Conservation (phyloP, 2,113 vertebrate species). For the Girardinichthys multiradiatus region DNA sequence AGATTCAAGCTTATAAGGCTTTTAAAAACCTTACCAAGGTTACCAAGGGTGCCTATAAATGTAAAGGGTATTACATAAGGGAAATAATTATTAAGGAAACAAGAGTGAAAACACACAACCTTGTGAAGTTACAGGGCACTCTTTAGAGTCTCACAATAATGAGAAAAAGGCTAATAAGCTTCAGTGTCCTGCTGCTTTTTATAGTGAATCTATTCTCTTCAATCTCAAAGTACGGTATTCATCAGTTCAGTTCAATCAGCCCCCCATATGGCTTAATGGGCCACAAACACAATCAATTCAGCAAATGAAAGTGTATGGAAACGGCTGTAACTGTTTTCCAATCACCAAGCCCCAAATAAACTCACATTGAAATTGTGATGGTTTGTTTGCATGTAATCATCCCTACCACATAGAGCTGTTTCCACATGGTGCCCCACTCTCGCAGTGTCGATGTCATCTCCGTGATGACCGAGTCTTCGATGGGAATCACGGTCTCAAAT, state of each 20-base stretch:
- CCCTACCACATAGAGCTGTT: constrained; percentile 95
- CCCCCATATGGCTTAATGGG: constrained; percentile 64
- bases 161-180: constrained; percentile 55
- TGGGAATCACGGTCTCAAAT: constrained; percentile 96
- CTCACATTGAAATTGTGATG: not conserved
- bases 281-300: constrained; percentile 59
- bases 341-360: constrained; percentile 36
- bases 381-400: not conserved
- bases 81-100: no score
- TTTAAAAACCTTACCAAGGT: not conserved
- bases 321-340: constrained; percentile 14
- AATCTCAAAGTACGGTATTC: constrained; percentile 54
- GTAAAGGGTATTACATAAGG: no score
- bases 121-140: not conserved
- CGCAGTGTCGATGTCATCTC: constrained; percentile 98
- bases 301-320: constrained; percentile 47
- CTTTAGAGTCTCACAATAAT: constrained; percentile 16
- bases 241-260: constrained; percentile 62
- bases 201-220: constrained; percentile 49
- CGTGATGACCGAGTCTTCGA: constrained; percentile 97
- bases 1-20: not conserved
- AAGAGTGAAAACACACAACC: not conserved
- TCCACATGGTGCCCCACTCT: constrained; percentile 99
- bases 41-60: no score
- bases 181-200: constrained; percentile 61